Percentiles rank a stretch among this genome's conserved stretches.
These are phyloP conservation scores for Chrysoperla carnea DNA, from an alignment of 1,140 invertebrate species.

Conservation along the genomic window DNA sequence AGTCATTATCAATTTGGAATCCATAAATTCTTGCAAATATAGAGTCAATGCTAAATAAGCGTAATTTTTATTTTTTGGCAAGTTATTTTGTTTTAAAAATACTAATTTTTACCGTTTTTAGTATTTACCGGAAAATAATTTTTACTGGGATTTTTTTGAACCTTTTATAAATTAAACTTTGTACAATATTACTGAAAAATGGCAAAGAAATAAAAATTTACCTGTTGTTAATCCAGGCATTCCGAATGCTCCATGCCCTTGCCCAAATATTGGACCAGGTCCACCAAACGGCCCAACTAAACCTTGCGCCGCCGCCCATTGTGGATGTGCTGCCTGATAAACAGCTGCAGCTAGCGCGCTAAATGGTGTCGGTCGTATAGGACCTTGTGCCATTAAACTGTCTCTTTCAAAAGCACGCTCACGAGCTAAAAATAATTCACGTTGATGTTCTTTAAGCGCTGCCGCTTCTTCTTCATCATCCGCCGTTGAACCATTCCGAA, in stretches of 20 bases:
- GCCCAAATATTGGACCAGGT: slow-evolving; percentile 29
- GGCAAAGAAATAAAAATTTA: slow-evolving; percentile 18
- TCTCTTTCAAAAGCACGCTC: slow-evolving; percentile 15
- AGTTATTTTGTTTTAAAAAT: too few relatives aligned
- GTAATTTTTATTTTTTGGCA: too few relatives aligned
- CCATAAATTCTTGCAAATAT: too few relatives aligned
- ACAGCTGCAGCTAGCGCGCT: slow-evolving; percentile 41
- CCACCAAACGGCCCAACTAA: slow-evolving; percentile 28
- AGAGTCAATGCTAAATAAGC: too few relatives aligned
- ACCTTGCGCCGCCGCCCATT: slow-evolving; percentile 34
- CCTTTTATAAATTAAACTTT: too few relatives aligned
- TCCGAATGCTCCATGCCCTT: slow-evolving; percentile 30
- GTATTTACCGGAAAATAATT: too few relatives aligned
- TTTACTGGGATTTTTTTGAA: too few relatives aligned
- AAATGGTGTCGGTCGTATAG: slow-evolving; percentile 45
- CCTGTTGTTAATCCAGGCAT: slow-evolving; percentile 38
- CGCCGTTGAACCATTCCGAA: slow-evolving; percentile 15
- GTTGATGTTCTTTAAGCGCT: slow-evolving; percentile 1
- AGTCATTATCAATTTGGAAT: too few relatives aligned
- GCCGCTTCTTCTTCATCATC: slow-evolving; percentile 18
- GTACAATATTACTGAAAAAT: too few relatives aligned
- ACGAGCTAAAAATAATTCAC: not conserved
- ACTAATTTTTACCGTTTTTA: too few relatives aligned
- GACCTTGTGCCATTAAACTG: slow-evolving; percentile 27
- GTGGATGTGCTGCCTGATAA: slow-evolving; percentile 21